Conservation (phyloP, 2,797 vertebrate species). For the Amblyopsis hoosieri region DNA sequence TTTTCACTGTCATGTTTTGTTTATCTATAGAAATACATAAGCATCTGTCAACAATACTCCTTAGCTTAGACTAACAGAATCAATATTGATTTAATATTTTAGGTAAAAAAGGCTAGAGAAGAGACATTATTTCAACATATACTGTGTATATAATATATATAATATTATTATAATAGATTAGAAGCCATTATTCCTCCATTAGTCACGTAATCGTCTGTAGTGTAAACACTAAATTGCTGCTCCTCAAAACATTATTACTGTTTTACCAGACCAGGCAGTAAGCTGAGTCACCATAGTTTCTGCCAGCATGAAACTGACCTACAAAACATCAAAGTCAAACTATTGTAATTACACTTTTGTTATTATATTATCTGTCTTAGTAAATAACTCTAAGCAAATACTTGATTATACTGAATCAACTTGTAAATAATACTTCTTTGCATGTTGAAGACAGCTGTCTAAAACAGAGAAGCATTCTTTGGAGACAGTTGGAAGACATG, state of each 20-base stretch:
- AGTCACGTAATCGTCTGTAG: constrained; percentile 13
- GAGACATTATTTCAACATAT: too few relatives aligned
- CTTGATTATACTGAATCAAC: background rate
- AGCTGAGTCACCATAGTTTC: background rate
- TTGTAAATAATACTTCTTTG: constrained; percentile 1
- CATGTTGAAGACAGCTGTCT: background rate
- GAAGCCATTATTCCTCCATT: too few relatives aligned
- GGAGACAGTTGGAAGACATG: background rate
- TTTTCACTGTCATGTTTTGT: background rate
- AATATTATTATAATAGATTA: too few relatives aligned
- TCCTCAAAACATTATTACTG: constrained; percentile 7
- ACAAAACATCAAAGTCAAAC: background rate
- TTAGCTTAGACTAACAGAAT: background rate
- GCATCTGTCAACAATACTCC: background rate
- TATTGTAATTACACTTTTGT: background rate
- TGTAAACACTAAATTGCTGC: constrained; percentile 33
- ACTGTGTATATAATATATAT: too few relatives aligned
- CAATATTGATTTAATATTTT: background rate
- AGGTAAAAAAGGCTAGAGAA: constrained; percentile 1
- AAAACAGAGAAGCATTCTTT: background rate
- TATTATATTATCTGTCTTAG: background rate
- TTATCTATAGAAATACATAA: constrained; percentile 3
- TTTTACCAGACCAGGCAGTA: constrained; percentile 18
- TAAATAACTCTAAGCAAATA: background rate
- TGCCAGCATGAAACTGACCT: background rate